Percentiles rank a stretch among this genome's conserved stretches.
phyloP scores from a whole-genome alignment of 1,140 invertebrate genomes.

The Belonocnema kinseyi region DNA sequence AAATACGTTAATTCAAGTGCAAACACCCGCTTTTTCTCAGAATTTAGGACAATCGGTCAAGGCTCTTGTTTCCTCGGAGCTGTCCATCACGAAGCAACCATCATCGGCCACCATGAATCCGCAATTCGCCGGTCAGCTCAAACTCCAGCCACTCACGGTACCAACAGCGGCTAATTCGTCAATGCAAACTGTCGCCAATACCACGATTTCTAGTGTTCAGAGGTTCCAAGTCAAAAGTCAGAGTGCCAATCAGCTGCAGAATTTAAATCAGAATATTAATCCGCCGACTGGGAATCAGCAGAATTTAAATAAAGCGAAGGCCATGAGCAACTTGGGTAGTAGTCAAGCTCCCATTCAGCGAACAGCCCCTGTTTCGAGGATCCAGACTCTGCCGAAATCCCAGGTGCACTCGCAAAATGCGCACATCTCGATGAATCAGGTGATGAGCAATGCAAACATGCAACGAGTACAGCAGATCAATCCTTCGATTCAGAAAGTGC shows the following conservation, averaged over 20 bases:
- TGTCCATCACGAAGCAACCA: slow-evolving; percentile 34
- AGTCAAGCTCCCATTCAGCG: slow-evolving; percentile 40
- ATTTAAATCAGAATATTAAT: slow-evolving; percentile 32
- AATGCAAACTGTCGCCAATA: slow-evolving; percentile 29
- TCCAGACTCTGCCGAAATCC: slow-evolving; percentile 51
- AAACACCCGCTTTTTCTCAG: slow-evolving; percentile 39
- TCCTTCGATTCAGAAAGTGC: slow-evolving; percentile 51
- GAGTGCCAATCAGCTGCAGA: slow-evolving; percentile 33
- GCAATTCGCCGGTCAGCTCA: slow-evolving; percentile 39
- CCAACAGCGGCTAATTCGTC: background rate
- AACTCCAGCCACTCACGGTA: slow-evolving; percentile 26
- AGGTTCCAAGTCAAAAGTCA: background rate
- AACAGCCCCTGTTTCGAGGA: slow-evolving; percentile 52
- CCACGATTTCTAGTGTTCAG: background rate
- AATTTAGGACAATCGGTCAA: slow-evolving; percentile 31
- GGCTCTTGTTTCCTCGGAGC: background rate
- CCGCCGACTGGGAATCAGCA: slow-evolving; percentile 40
- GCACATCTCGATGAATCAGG: slow-evolving; percentile 60
- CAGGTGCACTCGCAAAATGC: slow-evolving; percentile 46
- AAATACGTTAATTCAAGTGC: slow-evolving; percentile 35
- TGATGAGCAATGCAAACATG: slow-evolving; percentile 57
- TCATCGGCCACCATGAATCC: slow-evolving; percentile 20
- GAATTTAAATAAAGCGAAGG: slow-evolving; percentile 23
- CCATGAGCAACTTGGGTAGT: slow-evolving; percentile 36
- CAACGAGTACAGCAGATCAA: slow-evolving; percentile 58